A percentile compares a stretch with the other conserved stretches of the same genome.
Conservation (phyloP, 2,888 invertebrate species). For the Drosophila algonquin region DNA sequence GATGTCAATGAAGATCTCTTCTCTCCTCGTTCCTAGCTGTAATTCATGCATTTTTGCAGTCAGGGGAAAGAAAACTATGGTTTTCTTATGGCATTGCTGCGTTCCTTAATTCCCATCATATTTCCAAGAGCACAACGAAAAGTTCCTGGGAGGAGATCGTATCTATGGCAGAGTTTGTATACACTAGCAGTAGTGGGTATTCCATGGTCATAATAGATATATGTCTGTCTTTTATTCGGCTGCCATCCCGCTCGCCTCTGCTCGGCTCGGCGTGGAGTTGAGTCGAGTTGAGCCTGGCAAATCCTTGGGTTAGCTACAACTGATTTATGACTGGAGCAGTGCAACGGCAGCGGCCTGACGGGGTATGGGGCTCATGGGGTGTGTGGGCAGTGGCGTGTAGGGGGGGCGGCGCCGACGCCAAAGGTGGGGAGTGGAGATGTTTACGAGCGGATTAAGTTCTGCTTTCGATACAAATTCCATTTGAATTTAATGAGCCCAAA, state of each 20-base stretch:
- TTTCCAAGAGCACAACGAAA: too few species aligned
- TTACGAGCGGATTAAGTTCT: slow-evolving; percentile 80
- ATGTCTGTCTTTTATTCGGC: neutral
- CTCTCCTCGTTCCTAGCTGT: too few species aligned
- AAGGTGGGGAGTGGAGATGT: slow-evolving; percentile 61
- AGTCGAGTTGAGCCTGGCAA: slow-evolving; percentile 30
- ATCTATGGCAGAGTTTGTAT: too few species aligned
- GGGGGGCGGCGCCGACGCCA: neutral
- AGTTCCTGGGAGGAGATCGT: too few species aligned
- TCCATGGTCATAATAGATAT: neutral
- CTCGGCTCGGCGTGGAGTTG: neutral
- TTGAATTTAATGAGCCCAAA: slow-evolving; percentile 77
- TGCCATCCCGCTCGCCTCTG: neutral
- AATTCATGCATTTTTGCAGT: too few species aligned
- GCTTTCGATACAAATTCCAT: slow-evolving; percentile 68
- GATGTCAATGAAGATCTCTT: too few species aligned
- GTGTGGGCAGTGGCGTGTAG: too few species aligned
- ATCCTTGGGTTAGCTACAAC: slow-evolving; percentile 40
- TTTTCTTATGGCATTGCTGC: too few species aligned
- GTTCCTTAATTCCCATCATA: too few species aligned
- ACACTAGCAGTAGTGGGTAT: neutral
- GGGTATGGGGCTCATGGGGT: too few species aligned
- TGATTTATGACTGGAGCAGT: slow-evolving; percentile 46
- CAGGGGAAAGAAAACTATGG: too few species aligned
- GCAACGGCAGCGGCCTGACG: neutral